phyloP scores from a whole-genome alignment of 2,113 vertebrate genomes.

The human region DNA sequence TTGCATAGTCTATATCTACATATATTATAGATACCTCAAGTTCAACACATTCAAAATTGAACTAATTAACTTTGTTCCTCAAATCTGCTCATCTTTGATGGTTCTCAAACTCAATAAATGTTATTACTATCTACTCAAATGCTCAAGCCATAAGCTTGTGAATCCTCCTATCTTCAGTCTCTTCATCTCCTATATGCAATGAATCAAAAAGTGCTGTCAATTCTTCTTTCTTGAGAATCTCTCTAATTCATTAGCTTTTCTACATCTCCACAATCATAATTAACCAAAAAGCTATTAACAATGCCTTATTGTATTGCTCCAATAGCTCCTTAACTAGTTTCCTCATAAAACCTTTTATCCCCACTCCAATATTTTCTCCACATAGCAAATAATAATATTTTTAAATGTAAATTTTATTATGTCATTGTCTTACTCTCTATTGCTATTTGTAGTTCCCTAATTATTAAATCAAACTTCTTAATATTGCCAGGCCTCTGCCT shows the following conservation, averaged over 20 bases:
- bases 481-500: too few species aligned
- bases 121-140: background rate
- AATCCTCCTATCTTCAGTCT: background rate
- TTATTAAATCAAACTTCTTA: too few species aligned
- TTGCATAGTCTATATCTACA: background rate
- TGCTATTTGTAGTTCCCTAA: too few species aligned
- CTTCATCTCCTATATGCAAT: background rate
- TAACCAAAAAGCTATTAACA: constrained; percentile 5
- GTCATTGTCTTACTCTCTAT: too few species aligned
- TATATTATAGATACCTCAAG: background rate
- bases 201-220: background rate
- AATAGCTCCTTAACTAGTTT: too few species aligned
- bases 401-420: too few species aligned
- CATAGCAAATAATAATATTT: too few species aligned
- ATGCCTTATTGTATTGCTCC: too few species aligned
- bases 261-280: background rate
- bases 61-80: background rate
- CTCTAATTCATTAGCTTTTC: background rate
- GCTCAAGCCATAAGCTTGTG: constrained; percentile 9
- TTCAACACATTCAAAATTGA: background rate
- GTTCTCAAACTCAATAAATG: constrained; percentile 1
- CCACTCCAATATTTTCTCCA: too few species aligned
- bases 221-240: constrained; percentile 9
- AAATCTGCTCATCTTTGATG: background rate
- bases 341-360: too few species aligned